phyloP scores from a whole-genome alignment of 2,797 vertebrate genomes.

The Leptatherina wallacei region DNA sequence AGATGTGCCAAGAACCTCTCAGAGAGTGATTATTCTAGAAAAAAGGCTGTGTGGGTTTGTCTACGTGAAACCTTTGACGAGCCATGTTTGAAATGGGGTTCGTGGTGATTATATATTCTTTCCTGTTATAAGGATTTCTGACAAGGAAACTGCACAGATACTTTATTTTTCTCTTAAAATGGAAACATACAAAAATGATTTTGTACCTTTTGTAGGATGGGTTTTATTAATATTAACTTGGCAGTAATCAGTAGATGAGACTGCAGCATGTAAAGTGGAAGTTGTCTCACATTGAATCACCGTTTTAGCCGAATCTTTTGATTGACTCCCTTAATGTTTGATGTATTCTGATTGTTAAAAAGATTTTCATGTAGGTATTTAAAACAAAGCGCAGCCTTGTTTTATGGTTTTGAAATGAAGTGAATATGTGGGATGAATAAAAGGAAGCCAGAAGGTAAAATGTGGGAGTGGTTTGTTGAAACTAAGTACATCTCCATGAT shows the following conservation, averaged over 20 bases:
- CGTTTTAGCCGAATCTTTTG: neutral
- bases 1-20: constrained; percentile 53
- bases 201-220: neutral
- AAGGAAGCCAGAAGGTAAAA: too few relatives aligned
- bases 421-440: too few relatives aligned
- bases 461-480: too few relatives aligned
- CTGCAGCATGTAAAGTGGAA: neutral
- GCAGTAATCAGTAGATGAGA: neutral
- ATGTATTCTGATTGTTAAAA: too few relatives aligned
- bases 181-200: neutral
- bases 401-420: too few relatives aligned
- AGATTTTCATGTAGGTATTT: too few relatives aligned
- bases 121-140: neutral
- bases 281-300: neutral
- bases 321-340: too few relatives aligned
- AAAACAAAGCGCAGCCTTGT: too few relatives aligned
- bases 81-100: constrained; percentile 7
- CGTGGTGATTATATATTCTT: constrained; percentile 11
- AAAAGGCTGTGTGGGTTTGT: constrained; percentile 30
- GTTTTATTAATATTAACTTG: neutral
- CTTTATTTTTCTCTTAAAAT: neutral
- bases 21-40: constrained; percentile 35
- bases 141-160: neutral
- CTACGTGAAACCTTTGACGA: constrained; percentile 17
- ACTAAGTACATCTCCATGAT: too few relatives aligned